A percentile compares a stretch with the other conserved stretches of the same genome.
phyloP scores from a whole-genome alignment of 2,888 invertebrate species.

The Parnassius mnemosyne region DNA sequence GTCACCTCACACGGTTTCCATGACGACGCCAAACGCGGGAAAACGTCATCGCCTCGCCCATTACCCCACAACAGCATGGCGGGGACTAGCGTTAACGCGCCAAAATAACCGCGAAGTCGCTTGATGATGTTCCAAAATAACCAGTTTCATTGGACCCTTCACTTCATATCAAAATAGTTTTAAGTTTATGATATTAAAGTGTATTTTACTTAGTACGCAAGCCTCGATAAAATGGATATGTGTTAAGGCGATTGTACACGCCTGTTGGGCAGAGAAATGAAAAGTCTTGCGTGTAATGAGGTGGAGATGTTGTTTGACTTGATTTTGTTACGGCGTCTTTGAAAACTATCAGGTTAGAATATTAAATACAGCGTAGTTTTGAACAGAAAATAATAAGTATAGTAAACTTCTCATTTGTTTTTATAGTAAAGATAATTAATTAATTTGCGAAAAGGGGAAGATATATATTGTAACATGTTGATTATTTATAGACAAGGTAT shows the following conservation, averaged over 20 bases:
- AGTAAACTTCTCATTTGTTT: too few relatives aligned
- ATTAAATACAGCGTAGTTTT: constrained; percentile 14
- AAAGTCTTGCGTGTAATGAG: constrained; percentile 53
- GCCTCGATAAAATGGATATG: constrained; percentile 32
- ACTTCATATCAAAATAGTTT: constrained; percentile 7
- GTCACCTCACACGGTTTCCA: constrained; percentile 26
- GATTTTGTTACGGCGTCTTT: constrained; percentile 39
- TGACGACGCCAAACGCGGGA: constrained; percentile 34
- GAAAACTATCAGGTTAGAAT: constrained; percentile 22
- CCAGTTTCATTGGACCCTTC: constrained; percentile 26
- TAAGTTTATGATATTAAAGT: constrained; percentile 10
- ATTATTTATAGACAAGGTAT: too few relatives aligned
- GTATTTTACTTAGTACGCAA: constrained; percentile 1
- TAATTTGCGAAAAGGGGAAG: too few relatives aligned
- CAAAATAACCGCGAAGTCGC: constrained; percentile 37
- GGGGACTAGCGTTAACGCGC: constrained; percentile 32
- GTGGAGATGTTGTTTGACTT: constrained; percentile 42
- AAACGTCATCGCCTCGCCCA: constrained; percentile 46
- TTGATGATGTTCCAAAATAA: constrained; percentile 35
- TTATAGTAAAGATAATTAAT: too few relatives aligned
- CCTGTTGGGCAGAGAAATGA: constrained; percentile 57
- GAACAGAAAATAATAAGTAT: too few relatives aligned
- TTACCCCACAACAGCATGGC: constrained; percentile 42
- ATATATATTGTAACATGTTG: too few relatives aligned
- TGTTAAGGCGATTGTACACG: constrained; percentile 54